phyloP scores from a whole-genome alignment of 2,797 vertebrate species.

The Alfaro cultratus region DNA sequence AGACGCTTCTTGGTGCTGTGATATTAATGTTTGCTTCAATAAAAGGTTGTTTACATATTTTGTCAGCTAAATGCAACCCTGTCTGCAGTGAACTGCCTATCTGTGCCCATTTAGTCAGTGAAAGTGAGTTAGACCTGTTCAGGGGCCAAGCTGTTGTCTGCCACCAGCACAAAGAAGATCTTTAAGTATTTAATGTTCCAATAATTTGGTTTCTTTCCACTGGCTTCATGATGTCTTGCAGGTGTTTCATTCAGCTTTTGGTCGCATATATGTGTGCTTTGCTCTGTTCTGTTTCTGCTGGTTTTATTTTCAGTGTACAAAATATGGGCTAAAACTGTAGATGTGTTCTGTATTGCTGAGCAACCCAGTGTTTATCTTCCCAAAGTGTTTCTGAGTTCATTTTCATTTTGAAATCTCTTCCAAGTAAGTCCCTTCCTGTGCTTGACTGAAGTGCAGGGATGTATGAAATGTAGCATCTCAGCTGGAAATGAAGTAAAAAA shows the following conservation, averaged over 20 bases:
- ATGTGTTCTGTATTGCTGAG: slow-evolving; percentile 48
- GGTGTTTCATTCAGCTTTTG: slow-evolving; percentile 54
- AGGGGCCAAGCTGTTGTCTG: slow-evolving; percentile 42
- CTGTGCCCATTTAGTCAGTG: slow-evolving; percentile 44
- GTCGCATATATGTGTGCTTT: slow-evolving; percentile 46
- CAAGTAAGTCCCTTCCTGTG: slow-evolving; percentile 63
- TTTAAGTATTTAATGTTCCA: slow-evolving; percentile 45
- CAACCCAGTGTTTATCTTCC: slow-evolving; percentile 48
- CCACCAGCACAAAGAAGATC: slow-evolving; percentile 49
- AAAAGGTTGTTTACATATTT: slow-evolving; percentile 46
- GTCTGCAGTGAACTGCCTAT: slow-evolving; percentile 44
- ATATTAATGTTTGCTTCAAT: slow-evolving; percentile 47
- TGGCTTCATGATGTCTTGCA: slow-evolving; percentile 40
- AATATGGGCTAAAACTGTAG: slow-evolving; percentile 60
- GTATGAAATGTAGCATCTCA: slow-evolving; percentile 59
- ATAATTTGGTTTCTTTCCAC: slow-evolving; percentile 42
- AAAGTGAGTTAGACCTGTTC: slow-evolving; percentile 51
- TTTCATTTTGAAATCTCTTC: slow-evolving; percentile 59
- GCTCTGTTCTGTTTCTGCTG: slow-evolving; percentile 68
- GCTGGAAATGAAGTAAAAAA: slow-evolving; percentile 62
- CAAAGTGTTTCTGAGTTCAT: slow-evolving; percentile 52
- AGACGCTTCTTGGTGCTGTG: slow-evolving; percentile 45
- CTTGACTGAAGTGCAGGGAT: slow-evolving; percentile 53
- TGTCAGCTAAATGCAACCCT: slow-evolving; percentile 45
- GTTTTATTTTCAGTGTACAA: slow-evolving; percentile 69